A percentile compares a stretch with the other conserved stretches of the same genome.
Conservation (phyloP, 2,888 invertebrate species). For the Oscheius sp. region DNA sequence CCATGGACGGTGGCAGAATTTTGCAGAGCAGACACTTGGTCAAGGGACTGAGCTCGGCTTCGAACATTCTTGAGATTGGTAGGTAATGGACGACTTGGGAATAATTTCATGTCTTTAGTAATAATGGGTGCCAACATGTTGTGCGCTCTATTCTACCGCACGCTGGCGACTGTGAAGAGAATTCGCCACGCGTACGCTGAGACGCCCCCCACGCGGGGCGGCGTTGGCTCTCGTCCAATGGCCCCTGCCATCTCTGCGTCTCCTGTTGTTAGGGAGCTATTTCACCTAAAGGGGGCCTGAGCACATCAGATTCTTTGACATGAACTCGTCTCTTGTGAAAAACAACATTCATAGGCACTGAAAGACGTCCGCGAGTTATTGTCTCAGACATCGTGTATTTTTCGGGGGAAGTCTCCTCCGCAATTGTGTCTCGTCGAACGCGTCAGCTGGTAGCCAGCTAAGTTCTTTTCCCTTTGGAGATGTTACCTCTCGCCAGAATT, state of each 20-base stretch:
- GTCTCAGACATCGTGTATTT: background rate
- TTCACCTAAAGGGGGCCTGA: constrained; percentile 14
- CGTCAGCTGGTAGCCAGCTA: constrained; percentile 16
- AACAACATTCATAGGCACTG: background rate
- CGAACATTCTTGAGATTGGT: constrained; percentile 62
- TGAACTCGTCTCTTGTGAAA: background rate
- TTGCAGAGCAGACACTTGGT: constrained; percentile 56
- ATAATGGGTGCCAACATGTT: constrained; percentile 68
- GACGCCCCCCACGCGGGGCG: constrained; percentile 31
- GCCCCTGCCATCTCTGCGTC: constrained; percentile 20
- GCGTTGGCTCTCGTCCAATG: constrained; percentile 35
- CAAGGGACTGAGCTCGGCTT: constrained; percentile 63
- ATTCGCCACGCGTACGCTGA: constrained; percentile 31
- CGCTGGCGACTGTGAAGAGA: constrained; percentile 35
- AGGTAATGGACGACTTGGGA: constrained; percentile 58
- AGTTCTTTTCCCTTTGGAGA: background rate
- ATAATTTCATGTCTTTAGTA: constrained; percentile 67
- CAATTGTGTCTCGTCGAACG: background rate
- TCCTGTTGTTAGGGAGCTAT: constrained; percentile 2
- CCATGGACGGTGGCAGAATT: constrained; percentile 40
- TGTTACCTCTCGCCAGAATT: too few relatives aligned
- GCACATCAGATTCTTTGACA: constrained; percentile 25
- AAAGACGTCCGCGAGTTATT: constrained; percentile 3
- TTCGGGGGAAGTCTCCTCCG: background rate
- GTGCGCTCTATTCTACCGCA: constrained; percentile 37